A percentile compares a stretch with the other conserved stretches of the same genome.
phyloP scores from a whole-genome alignment of 1,140 invertebrate species.

The Thrips palmi region DNA sequence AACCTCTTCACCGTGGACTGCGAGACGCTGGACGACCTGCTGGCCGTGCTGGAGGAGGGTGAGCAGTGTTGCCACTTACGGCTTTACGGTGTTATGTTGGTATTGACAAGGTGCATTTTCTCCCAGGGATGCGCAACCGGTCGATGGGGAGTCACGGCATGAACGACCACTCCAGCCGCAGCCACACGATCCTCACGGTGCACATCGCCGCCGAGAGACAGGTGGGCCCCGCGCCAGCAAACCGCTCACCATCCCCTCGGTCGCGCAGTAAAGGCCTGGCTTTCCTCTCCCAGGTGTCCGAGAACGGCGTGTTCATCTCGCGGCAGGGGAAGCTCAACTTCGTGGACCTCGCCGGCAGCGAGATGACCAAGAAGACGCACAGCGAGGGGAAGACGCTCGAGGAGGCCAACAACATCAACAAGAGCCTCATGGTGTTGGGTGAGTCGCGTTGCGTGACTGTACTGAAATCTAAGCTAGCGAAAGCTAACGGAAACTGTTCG shows the following conservation, averaged over 20 bases:
- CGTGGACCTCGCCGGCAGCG: slow-evolving; percentile 85
- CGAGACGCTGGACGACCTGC: slow-evolving; percentile 79
- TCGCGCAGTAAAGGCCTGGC: not conserved
- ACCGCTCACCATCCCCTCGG: slow-evolving; percentile 5
- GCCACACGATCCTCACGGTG: slow-evolving; percentile 86
- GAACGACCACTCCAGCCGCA: slow-evolving; percentile 90
- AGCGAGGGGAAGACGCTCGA: slow-evolving; percentile 78
- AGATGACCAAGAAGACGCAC: slow-evolving; percentile 85
- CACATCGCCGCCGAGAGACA: no score
- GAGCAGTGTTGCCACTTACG: no score
- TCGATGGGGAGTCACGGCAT: slow-evolving; percentile 80
- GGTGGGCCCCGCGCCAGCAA: no score
- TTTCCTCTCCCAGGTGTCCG: slow-evolving; percentile 24
- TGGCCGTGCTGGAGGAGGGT: slow-evolving; percentile 91
- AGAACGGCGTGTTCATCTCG: slow-evolving; percentile 65
- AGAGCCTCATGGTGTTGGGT: slow-evolving; percentile 88
- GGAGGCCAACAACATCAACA: slow-evolving; percentile 92
- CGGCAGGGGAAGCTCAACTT: slow-evolving; percentile 87
- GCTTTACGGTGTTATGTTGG: no score
- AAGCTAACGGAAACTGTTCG: no score
- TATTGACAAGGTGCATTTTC: no score
- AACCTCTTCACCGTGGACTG: slow-evolving; percentile 90
- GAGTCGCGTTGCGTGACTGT: no score
- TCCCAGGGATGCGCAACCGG: slow-evolving; percentile 60
- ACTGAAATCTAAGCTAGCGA: no score